Base-by-base conservation (phyloP, 2,888 invertebrate genomes). In the Zaprionus obscuricornis region DNA sequence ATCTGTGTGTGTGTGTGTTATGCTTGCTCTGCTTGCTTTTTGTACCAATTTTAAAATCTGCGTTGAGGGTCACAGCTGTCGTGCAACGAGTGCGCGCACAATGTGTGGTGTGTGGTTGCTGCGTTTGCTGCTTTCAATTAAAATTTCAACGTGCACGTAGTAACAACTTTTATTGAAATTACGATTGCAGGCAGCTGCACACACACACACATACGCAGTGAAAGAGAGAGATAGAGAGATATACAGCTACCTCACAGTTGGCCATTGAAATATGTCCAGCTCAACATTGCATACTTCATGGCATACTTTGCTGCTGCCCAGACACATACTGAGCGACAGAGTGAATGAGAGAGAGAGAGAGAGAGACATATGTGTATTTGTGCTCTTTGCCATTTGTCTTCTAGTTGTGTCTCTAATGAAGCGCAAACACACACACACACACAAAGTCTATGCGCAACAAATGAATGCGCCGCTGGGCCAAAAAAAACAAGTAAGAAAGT, bases 111-210 rank as follows among this genome's bases (percentile, higher is more conserved):
- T n/a, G n/a, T n/a, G n/a, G n/a, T n/a, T n/a, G n/a, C n/a, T n/a
- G n/a, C n/a, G n/a, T n/a, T 63, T 73, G 78, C 67, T 62, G 71
- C 83, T 84, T 84, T 86, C 85, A 86, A 86, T 86, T 86, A 86
- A 85, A 86, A 86, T 86, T 86, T 74, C 74, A 81, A 74, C 74
- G 73, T 78, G 59, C 72, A 83, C 76, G n/a, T n/a, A n/a, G 81
- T 84, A 84, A 83, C 86, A 82, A 81, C 74, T 81, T 86, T 86
- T 83, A 86, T 86, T 86, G 85, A 85, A 86, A 86, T 81, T 71
- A 73, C 78, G 76, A 67, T 77, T 75, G 70, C 78, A 81, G 64
- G 46, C 62, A 72, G 65, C 64, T 69, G 72, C 59, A 52, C 36
- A 59, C 58, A 67, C 56, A 51, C 43, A 33, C 39, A 34, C 34